Evolutionary conservation across 2,797 vertebrate genomes (phyloP), one percentile per base, ranked within the genome.

Genomic region (Channa striata): DNA sequence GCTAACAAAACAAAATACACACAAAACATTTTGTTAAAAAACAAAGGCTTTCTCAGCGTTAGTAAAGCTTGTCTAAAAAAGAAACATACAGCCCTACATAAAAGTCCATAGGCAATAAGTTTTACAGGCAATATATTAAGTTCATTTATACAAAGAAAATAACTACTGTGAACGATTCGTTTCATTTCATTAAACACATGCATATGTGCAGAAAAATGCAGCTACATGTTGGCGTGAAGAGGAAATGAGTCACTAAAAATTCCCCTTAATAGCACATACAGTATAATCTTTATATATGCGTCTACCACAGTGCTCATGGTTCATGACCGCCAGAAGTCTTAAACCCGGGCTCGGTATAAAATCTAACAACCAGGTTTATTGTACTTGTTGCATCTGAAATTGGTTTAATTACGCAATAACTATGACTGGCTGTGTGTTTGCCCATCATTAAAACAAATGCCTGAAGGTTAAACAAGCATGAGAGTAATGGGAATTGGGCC

Each of bases 321-420:
- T 61, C 47, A 42, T 2, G 8, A 48, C 74, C 46, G 12, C 49
- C 16, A 8, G 71, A 43, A 58, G 56, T 49, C 43, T 63, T 59
- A 64, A 64, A 67, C 19, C 50, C 8, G 42, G 13, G 43, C 56
- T 64, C 34, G 0, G 63, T 61, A 74, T 65, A 74, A 83, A 77
- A 69, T 53, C 37, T 53, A 80, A 79, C 80, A 68, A 44, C 60
- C 52, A 19, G 52, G 20, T 84, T 82, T 81, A 81, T 19, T 71
- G 43, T 76, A 74, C 33, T 36, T 59, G 47, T 58, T 77, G 75
- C 64, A 83, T 77, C 81, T 80, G 67, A 80, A 87, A 82, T 83
- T 68, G 58, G 34, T 81, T 81, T 84, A 85, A 87, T 78, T 80
- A 78, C 11, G 0, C 72, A 67, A 67, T 73, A 80, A 87, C 39